Evolutionary conservation across 2,797 vertebrate species (phyloP), one percentile per base, ranked within the genome.

Genomic region (Philypnodon macrostomus): DNA sequence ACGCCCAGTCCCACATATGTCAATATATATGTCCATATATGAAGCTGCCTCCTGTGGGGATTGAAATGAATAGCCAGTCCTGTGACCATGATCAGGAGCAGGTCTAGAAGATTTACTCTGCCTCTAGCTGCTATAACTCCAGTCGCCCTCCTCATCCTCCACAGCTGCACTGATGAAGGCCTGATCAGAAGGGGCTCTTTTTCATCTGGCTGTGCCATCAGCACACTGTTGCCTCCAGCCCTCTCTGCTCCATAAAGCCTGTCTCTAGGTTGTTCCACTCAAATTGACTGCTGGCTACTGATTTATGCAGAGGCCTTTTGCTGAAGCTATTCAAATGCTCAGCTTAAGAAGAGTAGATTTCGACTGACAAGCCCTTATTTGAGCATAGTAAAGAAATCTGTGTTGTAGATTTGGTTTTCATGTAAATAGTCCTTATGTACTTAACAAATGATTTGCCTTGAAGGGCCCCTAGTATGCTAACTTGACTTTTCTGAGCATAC

Each of bases 141-240:
- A 40, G 5, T n/a, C 18, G 41, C 52, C 47, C 70, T 65, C 64
- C 11, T 55, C 63, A 57, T 76, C 59, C 53, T 63, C 45, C 21
- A 58, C 57, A 63, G 59, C 63, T 45, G 40, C 52, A 45, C 61
- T 73, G 76, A 84, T 73, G 79, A 80, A 75, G 67, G 49, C 61
- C 57, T 63, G 72, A 78, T 82, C 80, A 76, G 72, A 71, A 48
- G 54, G 58, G 60, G 47, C 62, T 63, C 41, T 74, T 79, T 75
- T 78, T 82, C 76, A 80, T 80, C 63, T 78, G n/a, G n/a, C 44
- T 48, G 54, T 58, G 47, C 58, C 67, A 67, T 83, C 81, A 77
- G 62, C 59, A 40, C 40, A 56, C 38, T 38, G 31, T 73, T 67
- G 67, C 79, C 69, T 74, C 49, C 5, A 67, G 75, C 67, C 62